Conservation (phyloP, 2,113 vertebrate species). For the Erpornis zantholeuca region DNA sequence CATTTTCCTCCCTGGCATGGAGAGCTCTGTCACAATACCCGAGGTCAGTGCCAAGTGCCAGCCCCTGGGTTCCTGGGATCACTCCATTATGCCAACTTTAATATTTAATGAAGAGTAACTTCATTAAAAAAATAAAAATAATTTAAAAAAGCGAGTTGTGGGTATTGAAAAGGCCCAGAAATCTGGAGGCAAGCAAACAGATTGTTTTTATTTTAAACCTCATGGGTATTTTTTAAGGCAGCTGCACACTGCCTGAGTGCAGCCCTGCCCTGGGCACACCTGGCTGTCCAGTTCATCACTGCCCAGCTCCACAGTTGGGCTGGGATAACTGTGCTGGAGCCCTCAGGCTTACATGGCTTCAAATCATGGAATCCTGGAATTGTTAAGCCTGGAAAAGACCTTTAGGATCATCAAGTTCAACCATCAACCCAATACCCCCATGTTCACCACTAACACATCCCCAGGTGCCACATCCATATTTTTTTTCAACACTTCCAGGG, state of each 20-base stretch:
- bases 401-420: not conserved
- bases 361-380: not conserved
- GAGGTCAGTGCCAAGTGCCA: not conserved
- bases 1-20: not conserved
- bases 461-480: accelerated
- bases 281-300: not conserved
- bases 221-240: not conserved
- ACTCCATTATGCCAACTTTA: not conserved
- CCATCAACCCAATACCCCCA: not conserved
- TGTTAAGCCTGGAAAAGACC: not conserved
- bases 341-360: not conserved
- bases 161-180: not conserved
- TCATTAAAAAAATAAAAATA: not conserved
- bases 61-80: not conserved
- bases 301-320: not conserved
- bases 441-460: not conserved
- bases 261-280: accelerated
- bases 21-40: not conserved
- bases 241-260: accelerated
- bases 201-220: not conserved
- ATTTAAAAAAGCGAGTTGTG: not conserved
- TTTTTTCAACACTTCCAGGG: not conserved
- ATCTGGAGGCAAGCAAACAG: not conserved
- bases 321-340: not conserved
- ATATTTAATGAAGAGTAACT: not conserved